A percentile compares a stretch with the other conserved stretches of the same genome.
Conservation (phyloP, 1,140 invertebrate genomes). For the Choristoneura fumiferana region DNA sequence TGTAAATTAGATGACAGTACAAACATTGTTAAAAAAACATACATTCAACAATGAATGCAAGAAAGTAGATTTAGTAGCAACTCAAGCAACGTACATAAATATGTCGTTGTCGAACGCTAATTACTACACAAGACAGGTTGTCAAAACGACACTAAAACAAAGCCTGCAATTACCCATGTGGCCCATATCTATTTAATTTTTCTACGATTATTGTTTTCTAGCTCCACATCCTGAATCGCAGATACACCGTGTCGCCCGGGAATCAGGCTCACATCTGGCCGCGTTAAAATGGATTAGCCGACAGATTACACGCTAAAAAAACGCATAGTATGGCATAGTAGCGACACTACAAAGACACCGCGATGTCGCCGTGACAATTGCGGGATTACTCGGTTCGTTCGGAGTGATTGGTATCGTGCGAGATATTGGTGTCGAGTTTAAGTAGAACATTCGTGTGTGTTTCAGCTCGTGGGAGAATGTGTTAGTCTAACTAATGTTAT, state of each 20-base stretch:
- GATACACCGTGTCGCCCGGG: conserved; percentile 24
- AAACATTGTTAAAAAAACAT: too few species aligned
- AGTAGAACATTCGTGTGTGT: conserved; percentile 18
- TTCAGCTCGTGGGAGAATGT: conserved; percentile 11
- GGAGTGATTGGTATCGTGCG: conserved; percentile 12
- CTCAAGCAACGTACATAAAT: too few species aligned
- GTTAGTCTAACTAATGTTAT: too few species aligned
- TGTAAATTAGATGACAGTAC: too few species aligned
- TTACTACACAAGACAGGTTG: too few species aligned
- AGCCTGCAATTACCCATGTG: too few species aligned
- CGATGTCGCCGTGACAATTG: conserved; percentile 67
- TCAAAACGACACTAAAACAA: too few species aligned
- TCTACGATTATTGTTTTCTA: background rate
- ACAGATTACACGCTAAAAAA: conserved; percentile 71
- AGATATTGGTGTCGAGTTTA: conserved; percentile 27
- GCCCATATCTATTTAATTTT: too few species aligned
- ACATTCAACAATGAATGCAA: too few species aligned
- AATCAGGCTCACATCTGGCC: conserved; percentile 59
- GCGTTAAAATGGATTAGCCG: conserved; percentile 73
- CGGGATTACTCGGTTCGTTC: conserved; percentile 60
- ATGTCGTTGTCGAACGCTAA: too few species aligned
- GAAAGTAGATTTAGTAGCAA: too few species aligned
- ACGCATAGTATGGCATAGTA: conserved; percentile 9
- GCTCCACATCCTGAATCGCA: conserved; percentile 26
- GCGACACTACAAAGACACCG: conserved; percentile 60